These are phyloP conservation scores for Poecilia gillii DNA, from an alignment of 2,797 vertebrate species.

Conservation along the genomic window DNA sequence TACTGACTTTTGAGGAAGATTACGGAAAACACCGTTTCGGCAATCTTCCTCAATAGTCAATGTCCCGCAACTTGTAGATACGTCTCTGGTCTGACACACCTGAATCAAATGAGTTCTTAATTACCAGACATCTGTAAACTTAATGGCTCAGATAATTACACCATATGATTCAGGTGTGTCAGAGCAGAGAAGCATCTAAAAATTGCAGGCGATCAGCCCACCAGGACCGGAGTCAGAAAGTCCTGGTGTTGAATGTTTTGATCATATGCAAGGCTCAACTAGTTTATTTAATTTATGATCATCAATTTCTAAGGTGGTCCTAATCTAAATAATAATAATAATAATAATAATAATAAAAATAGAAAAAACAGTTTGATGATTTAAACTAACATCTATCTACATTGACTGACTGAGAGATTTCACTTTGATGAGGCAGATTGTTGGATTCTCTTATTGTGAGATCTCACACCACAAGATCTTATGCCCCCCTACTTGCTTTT, in stretches of 20 bases:
- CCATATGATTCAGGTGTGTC: not conserved
- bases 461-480: not conserved
- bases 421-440: constrained; percentile 13
- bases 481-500: not conserved
- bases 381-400: not conserved
- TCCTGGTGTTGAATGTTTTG: not conserved
- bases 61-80: not conserved
- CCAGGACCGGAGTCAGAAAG: not conserved
- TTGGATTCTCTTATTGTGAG: constrained; percentile 4
- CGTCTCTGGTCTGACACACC: not conserved
- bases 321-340: not conserved
- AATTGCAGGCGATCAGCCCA: not conserved
- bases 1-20: no score
- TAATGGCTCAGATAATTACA: not conserved
- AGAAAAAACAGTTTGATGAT: not conserved
- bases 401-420: not conserved
- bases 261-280: not conserved
- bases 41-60: not conserved
- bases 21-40: not conserved
- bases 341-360: not conserved
- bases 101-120: not conserved
- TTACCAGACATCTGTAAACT: not conserved
- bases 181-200: not conserved
- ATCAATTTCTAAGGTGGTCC: not conserved
- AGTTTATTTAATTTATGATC: not conserved